A percentile compares a stretch with the other conserved stretches of the same genome.
Conservation (phyloP, 1,140 invertebrate species). For the Branchinecta lynchi region DNA sequence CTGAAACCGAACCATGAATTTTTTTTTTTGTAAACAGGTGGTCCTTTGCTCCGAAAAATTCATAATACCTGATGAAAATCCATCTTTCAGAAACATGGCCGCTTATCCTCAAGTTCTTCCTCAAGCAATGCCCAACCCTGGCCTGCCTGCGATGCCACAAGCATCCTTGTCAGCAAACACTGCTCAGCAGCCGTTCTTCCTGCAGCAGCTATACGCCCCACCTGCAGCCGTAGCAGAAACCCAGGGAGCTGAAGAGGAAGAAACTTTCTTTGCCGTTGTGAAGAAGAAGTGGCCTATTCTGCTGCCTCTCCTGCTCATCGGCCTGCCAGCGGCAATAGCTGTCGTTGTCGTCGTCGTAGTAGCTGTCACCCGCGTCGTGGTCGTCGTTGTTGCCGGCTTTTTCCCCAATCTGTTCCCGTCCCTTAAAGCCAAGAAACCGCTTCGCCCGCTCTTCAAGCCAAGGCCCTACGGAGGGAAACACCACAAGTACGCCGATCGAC, state of each 20-base stretch:
- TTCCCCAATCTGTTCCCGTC: not conserved
- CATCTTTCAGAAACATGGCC: no score
- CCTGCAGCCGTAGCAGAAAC: not conserved
- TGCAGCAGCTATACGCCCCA: not conserved
- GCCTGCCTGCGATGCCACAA: no score
- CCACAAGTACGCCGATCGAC: not conserved
- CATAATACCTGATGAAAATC: no score
- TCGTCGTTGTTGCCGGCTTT: not conserved
- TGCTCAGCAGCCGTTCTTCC: no score
- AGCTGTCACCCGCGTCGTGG: not conserved
- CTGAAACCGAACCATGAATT: no score
- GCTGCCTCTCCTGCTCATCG: not conserved
- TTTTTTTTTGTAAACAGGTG: no score
- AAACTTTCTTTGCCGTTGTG: not conserved
- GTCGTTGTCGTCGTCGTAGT: constrained; percentile 9
- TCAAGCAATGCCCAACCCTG: no score
- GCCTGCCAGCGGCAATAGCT: not conserved
- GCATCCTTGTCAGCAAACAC: no score
- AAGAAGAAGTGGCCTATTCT: not conserved
- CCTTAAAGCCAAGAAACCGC: not conserved
- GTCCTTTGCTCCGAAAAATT: no score
- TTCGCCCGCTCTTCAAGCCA: not conserved
- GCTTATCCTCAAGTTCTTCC: no score
- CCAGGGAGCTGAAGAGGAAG: not conserved
- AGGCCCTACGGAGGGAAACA: not conserved